Evolutionary conservation across 2,113 vertebrate genomes (phyloP).

Genomic region (Hemichromis elongatus): DNA sequence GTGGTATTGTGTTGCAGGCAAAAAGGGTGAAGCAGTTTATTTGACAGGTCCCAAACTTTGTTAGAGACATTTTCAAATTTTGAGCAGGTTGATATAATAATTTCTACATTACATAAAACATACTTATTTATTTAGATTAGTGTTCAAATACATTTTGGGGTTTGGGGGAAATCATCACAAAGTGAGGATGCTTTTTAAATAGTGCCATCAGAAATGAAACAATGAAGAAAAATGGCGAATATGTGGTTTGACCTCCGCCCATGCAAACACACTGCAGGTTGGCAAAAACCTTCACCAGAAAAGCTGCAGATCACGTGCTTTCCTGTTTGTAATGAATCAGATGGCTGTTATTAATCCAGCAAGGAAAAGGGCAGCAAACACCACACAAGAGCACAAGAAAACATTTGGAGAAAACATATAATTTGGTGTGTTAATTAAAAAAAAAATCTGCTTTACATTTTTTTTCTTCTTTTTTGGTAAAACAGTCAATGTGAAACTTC

Average conservation of each 20-base stretch:
- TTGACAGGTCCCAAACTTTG: background rate
- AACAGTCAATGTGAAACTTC: background rate
- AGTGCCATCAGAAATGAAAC: background rate
- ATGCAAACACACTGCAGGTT: background rate
- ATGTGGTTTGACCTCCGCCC: accelerated
- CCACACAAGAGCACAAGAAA: background rate
- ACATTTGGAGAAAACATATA: background rate
- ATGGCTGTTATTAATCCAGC: accelerated
- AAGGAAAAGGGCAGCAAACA: background rate
- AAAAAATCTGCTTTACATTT: background rate
- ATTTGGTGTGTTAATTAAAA: background rate
- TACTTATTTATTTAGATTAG: no score
- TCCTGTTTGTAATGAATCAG: background rate
- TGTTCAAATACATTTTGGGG: background rate
- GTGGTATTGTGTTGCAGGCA: background rate
- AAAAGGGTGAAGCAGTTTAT: background rate
- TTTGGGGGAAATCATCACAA: accelerated
- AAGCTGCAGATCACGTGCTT: background rate
- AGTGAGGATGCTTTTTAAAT: background rate
- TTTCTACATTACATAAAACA: no score
- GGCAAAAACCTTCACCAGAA: background rate
- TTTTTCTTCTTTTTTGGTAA: accelerated
- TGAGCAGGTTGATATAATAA: accelerated
- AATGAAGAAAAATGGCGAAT: background rate
- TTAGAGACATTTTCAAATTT: background rate